Evolutionary conservation across 2,888 invertebrate species (phyloP).

Genomic region (Microctonus brassicae): DNA sequence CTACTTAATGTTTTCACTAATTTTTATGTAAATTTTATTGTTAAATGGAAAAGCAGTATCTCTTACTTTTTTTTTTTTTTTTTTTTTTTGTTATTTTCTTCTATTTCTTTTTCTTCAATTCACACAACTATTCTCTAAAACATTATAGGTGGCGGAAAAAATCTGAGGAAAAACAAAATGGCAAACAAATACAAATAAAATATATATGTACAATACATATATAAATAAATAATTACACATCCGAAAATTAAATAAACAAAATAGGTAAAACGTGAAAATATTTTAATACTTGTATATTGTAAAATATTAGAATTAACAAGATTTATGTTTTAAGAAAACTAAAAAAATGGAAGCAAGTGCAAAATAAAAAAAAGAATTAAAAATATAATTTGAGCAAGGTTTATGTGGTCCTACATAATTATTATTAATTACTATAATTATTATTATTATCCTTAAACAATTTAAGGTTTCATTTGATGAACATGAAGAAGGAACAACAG

Average conservation of each 20-base stretch:
- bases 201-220: slow-evolving; percentile 43
- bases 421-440: slow-evolving; percentile 42
- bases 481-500: slow-evolving; percentile 41
- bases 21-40: slow-evolving; percentile 52
- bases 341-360: slow-evolving; percentile 47
- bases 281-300: slow-evolving; percentile 66
- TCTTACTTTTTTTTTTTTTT: slow-evolving; percentile 53
- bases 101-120: slow-evolving; percentile 30
- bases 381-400: slow-evolving; percentile 68
- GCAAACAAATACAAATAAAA: slow-evolving; percentile 60
- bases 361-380: slow-evolving; percentile 53
- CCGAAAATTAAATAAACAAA: slow-evolving; percentile 4
- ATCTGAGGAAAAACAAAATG: slow-evolving; percentile 44
- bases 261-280: slow-evolving; percentile 30
- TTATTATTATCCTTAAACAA: slow-evolving; percentile 34
- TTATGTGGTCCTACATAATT: slow-evolving; percentile 68
- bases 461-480: slow-evolving; percentile 1
- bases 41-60: slow-evolving; percentile 39
- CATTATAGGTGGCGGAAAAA: slow-evolving; percentile 64
- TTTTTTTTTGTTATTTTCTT: slow-evolving; percentile 38
- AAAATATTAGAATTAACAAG: slow-evolving; percentile 50
- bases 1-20: slow-evolving; percentile 67
- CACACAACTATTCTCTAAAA: slow-evolving; percentile 46
- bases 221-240: not conserved
- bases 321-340: slow-evolving; percentile 32